Evolutionary conservation across 1,140 invertebrate species (phyloP).

Genomic region (Heliconius nattereri): DNA sequence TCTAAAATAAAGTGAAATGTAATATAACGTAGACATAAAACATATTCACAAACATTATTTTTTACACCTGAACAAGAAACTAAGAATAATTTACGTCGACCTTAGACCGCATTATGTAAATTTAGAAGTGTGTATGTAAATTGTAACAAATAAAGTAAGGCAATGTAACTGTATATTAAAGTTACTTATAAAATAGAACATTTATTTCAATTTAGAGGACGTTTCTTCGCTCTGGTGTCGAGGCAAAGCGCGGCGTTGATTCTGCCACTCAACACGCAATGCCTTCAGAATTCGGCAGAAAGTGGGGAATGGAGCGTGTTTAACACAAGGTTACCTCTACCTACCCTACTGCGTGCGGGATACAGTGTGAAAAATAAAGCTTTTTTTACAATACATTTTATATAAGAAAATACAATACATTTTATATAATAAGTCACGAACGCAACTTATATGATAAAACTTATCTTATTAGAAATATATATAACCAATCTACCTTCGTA

Average conservation of each 20-base stretch:
- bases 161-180: not conserved
- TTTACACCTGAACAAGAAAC: not conserved
- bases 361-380: not conserved
- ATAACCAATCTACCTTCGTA: slow-evolving; percentile 82
- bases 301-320: no score
- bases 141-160: not conserved
- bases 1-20: no score
- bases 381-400: not conserved
- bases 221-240: no score
- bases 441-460: slow-evolving; percentile 10
- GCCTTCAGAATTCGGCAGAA: no score
- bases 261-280: no score
- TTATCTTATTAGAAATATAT: slow-evolving; percentile 34
- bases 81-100: not conserved
- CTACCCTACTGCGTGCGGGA: no score
- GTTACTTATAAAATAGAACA: not conserved
- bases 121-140: not conserved
- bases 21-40: no score
- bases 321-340: no score
- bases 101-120: not conserved
- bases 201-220: not conserved
- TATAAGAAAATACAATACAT: not conserved
- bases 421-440: not conserved
- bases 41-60: no score
- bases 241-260: no score